Evolutionary conservation across 1,140 invertebrate genomes (phyloP).

Genomic region (Nymphalis io): DNA sequence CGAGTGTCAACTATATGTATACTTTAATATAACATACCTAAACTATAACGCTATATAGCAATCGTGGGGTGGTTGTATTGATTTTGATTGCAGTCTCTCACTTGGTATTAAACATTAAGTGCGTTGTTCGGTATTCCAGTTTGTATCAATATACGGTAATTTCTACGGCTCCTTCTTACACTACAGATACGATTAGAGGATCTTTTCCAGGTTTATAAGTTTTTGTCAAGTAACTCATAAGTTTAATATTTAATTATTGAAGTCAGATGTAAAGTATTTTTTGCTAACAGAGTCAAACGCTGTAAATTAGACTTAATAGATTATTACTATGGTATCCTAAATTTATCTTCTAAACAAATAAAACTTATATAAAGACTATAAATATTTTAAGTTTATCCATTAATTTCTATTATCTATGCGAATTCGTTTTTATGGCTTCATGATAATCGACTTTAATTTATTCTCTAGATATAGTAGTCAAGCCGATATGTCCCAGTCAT

Average conservation of each 20-base stretch:
- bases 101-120: constrained; percentile 4
- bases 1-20: constrained; percentile 29
- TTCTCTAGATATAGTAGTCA: neutral
- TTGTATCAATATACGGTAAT: neutral
- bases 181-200: too few relatives aligned
- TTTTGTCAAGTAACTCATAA: too few relatives aligned
- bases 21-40: constrained; percentile 20
- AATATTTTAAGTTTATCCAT: neutral
- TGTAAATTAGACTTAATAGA: too few relatives aligned
- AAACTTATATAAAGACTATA: neutral
- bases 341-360: too few relatives aligned
- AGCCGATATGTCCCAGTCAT: too few relatives aligned
- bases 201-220: too few relatives aligned
- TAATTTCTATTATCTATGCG: neutral
- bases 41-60: constrained; percentile 18
- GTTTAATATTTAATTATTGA: too few relatives aligned
- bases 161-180: too few relatives aligned
- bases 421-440: constrained; percentile 11
- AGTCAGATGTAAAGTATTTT: too few relatives aligned
- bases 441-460: constrained; percentile 1
- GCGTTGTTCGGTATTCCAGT: neutral
- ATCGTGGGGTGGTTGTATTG: constrained; percentile 27
- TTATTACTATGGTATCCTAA: too few relatives aligned
- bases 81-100: constrained; percentile 28
- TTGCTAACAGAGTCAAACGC: too few relatives aligned